Base-by-base conservation (phyloP, 2,888 invertebrate genomes). In the Caenorhabditis imperialis region DNA sequence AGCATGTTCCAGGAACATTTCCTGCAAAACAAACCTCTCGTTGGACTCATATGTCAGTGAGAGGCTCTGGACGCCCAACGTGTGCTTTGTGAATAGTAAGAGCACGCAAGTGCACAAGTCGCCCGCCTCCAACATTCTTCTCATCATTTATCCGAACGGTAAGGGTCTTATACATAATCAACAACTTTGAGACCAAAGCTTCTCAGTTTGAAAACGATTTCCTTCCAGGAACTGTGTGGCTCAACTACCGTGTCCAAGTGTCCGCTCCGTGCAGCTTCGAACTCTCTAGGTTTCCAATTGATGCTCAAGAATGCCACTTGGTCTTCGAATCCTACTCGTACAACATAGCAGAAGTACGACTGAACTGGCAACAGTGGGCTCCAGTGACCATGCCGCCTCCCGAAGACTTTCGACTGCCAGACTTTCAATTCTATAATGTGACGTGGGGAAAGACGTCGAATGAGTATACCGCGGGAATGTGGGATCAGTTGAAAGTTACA, bases 141-240 rank as follows among this genome's bases (percentile, higher is more conserved):
- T 87, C 8, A 86, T 87, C 47, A 85, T 87, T 53, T 87, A 85
- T 72, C 86, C 87, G 7, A 87, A 87, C 73, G 87, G 86, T 82
- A 54, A 62, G 57, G n/a, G n/a, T n/a, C n/a, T n/a, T n/a, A n/a
- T n/a, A n/a, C n/a, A n/a, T n/a, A n/a, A n/a, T n/a, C n/a, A n/a
- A n/a, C n/a, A n/a, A n/a, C n/a, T n/a, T n/a, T n/a, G n/a, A n/a
- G n/a, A n/a, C n/a, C n/a, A n/a, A n/a, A n/a, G n/a, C 4, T 8
- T n/a, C 25, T 30, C 25, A 10, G 44, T 20, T 35, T 14, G 2
- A 30, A 50, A 42, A 5, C 7, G 10, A 16, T 27, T n/a, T 33
- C n/a, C 6, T 54, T 82, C 44, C 74, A 85, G 85, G 86, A 10
- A 86, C 86, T 6, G 85, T 84, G 3, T 86, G 87, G 87, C 73